Evolutionary conservation across 2,888 invertebrate genomes (phyloP), one percentile per base, ranked within the genome.

Genomic region (Ectobius pallidus): DNA sequence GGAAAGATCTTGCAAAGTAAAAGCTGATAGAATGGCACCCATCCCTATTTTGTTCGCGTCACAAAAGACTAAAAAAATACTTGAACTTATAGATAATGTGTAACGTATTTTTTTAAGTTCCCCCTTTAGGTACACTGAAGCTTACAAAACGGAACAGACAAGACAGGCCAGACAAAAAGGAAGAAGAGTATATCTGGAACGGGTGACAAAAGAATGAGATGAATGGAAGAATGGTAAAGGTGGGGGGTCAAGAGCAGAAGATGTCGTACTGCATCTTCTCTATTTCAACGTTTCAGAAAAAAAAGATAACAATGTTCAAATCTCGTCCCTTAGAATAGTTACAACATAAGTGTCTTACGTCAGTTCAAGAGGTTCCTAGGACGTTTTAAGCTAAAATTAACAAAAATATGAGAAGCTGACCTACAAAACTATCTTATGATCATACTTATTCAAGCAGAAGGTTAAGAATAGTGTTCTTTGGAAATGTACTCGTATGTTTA

Each of bases 71-170:
- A n/a, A n/a, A n/a, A n/a, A n/a, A n/a, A n/a, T n/a, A n/a, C n/a
- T 30, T 30, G 27, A 58, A 58, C 27, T 58, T 58, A 65, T 65
- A 44, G 65, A 44, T 44, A 46, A 44, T 44, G 18, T 65, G 46
- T 65, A 65, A 65, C 65, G 65, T 65, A 65, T 65, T 65, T 65
- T n/a, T 55, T 46, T 25, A 9, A 20, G 16, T 61, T 39, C 18
- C 39, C 62, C 39, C 34, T 39, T 34, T 39, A 14, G 22, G 39
- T 62, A 22, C 62, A 16, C 18, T 34, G 1, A 2, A 30, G 16
- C 1, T 9, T 7, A 30, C 30, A 58, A 58, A 58, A 16, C 44
- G 65, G 44, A 65, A 44, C 22, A 62, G 20, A 62, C 34, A 62
- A 49, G 55, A 27, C 16, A 55, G 22, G 22, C 16, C 55, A 25